A percentile compares a stretch with the other conserved stretches of the same genome.
Conservation (phyloP, 1,140 invertebrate species). For the Hormaphis cornu region DNA sequence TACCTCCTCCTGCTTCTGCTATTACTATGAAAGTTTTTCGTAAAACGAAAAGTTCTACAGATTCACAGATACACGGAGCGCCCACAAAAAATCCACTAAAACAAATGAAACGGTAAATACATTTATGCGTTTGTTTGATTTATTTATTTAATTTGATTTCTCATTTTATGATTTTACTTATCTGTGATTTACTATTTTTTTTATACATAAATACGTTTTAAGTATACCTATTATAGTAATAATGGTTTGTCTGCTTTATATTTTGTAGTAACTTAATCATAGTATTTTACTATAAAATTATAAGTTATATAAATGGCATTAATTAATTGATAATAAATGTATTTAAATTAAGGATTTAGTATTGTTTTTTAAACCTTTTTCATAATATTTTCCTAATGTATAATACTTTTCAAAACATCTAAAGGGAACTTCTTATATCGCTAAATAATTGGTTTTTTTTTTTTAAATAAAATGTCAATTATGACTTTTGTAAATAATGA, state of each 20-base stretch:
- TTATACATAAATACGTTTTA: background rate
- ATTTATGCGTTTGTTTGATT: background rate
- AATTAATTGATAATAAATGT: background rate
- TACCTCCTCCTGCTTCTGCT: constrained; percentile 22
- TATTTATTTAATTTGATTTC: background rate
- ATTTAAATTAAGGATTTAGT: background rate
- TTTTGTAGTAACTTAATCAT: background rate
- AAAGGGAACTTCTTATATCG: background rate
- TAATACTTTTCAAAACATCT: background rate
- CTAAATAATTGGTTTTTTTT: no score
- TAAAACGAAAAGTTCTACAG: background rate
- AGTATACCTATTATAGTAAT: background rate
- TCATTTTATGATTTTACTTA: background rate
- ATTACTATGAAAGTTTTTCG: constrained; percentile 26
- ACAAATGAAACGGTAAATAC: constrained; percentile 22
- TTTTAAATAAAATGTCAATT: background rate
- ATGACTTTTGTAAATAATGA: no score
- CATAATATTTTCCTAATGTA: background rate
- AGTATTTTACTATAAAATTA: background rate
- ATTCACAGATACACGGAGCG: constrained; percentile 9
- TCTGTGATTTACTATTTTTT: background rate
- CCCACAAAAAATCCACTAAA: constrained; percentile 21
- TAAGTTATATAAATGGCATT: background rate
- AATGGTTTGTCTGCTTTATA: background rate
- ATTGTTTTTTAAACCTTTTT: background rate